These are phyloP conservation scores for Lysandra coridon DNA, from an alignment of 2,888 invertebrate species.

Conservation along the genomic window DNA sequence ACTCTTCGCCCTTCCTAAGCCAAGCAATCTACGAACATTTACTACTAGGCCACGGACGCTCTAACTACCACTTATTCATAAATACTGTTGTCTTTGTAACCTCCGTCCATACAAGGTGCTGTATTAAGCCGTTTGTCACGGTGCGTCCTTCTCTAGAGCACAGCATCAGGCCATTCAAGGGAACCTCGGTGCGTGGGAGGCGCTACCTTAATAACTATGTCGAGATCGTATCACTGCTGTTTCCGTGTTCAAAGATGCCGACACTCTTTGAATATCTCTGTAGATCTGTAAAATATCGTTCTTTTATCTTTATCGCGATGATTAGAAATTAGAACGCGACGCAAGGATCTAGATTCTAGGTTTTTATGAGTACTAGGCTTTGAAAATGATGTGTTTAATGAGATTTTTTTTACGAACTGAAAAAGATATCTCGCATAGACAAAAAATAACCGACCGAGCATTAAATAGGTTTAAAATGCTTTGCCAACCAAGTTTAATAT, in stretches of 20 bases:
- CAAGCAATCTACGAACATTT: neutral
- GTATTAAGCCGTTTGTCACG: conserved; percentile 20
- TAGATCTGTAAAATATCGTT: neutral
- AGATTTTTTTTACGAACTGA: too few relatives aligned
- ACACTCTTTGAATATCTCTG: neutral
- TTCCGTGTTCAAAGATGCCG: conserved; percentile 24
- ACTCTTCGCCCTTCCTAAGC: neutral
- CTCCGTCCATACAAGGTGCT: conserved; percentile 3
- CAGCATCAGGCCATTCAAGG: conserved; percentile 12
- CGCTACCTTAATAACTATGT: conserved; percentile 11
- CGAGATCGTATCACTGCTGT: conserved; percentile 15
- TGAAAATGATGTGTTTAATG: too few relatives aligned
- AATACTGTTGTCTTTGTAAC: neutral
- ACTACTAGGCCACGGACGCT: neutral
- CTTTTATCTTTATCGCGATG: neutral
- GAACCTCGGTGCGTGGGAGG: conserved; percentile 26
- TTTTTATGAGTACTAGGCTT: too few relatives aligned
- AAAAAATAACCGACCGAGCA: too few relatives aligned
- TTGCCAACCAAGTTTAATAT: too few relatives aligned
- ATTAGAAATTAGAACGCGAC: too few relatives aligned
- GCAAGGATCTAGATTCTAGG: too few relatives aligned
- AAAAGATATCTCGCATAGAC: too few relatives aligned
- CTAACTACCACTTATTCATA: neutral
- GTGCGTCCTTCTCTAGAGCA: conserved; percentile 25
- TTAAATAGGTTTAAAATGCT: too few relatives aligned